Percentiles rank a stretch among this genome's conserved stretches.
These are phyloP conservation scores for Eupithecia dodoneata DNA, from an alignment of 2,888 invertebrate genomes.

Conservation along the genomic window DNA sequence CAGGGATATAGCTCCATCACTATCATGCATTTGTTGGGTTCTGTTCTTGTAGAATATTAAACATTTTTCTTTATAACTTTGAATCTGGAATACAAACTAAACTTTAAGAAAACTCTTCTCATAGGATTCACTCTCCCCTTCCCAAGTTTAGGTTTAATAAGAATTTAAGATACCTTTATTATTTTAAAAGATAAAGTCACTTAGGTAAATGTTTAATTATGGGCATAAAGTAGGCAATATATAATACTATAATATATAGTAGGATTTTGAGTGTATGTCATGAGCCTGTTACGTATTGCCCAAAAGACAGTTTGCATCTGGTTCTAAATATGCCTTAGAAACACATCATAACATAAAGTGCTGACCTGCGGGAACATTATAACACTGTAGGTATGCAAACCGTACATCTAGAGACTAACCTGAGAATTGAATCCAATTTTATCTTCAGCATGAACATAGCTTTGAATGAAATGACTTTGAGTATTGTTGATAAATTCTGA, in stretches of 20 bases:
- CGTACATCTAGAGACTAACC: slow-evolving; percentile 8
- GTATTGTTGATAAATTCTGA: slow-evolving; percentile 73
- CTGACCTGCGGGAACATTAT: too few species aligned
- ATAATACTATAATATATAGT: too few species aligned
- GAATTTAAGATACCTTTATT: too few species aligned
- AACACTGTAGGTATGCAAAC: too few species aligned
- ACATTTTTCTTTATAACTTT: slow-evolving; percentile 61
- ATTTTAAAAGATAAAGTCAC: too few species aligned
- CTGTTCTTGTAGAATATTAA: slow-evolving; percentile 75
- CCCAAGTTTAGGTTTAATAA: neutral
- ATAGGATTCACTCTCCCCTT: neutral
- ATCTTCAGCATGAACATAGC: slow-evolving; percentile 52
- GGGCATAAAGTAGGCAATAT: too few species aligned
- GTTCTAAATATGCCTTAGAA: too few species aligned
- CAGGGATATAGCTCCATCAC: slow-evolving; percentile 52
- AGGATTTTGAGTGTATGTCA: too few species aligned
- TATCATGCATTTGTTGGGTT: slow-evolving; percentile 56
- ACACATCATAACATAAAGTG: too few species aligned
- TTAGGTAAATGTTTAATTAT: too few species aligned
- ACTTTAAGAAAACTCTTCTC: neutral
- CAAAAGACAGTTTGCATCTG: too few species aligned
- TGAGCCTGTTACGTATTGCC: too few species aligned
- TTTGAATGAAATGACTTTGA: slow-evolving; percentile 68
- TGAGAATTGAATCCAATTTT: slow-evolving; percentile 27
- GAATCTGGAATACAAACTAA: slow-evolving; percentile 55